phyloP scores from a whole-genome alignment of 2,113 vertebrate species.

The Colossoma macropomum region DNA sequence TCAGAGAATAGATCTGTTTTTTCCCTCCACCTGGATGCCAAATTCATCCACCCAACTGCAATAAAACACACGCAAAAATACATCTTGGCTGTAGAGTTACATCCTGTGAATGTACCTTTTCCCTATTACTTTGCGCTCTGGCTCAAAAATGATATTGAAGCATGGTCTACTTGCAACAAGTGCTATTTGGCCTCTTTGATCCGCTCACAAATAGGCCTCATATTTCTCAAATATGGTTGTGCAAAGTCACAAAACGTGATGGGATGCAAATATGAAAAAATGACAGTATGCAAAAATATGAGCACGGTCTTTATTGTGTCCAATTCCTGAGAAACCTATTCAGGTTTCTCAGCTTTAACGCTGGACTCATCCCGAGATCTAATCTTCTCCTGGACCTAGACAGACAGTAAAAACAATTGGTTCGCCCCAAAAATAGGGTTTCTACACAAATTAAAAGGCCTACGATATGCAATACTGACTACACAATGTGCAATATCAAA shows the following conservation, averaged over 20 bases:
- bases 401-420: background rate
- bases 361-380: conserved; percentile 28
- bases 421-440: background rate
- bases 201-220: background rate
- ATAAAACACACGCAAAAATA: background rate
- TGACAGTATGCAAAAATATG: background rate
- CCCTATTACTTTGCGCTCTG: background rate
- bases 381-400: conserved; percentile 60
- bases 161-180: background rate
- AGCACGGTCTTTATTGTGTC: conserved; percentile 1
- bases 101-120: background rate
- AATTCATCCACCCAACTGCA: background rate
- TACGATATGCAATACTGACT: background rate
- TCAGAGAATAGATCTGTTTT: background rate
- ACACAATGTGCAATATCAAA: too few relatives aligned
- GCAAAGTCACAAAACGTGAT: background rate
- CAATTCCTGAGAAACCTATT: conserved; percentile 19
- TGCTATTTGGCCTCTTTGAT: background rate
- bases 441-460: background rate
- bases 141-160: background rate
- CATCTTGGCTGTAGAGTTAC: background rate
- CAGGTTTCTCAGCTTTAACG: conserved; percentile 18
- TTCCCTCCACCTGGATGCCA: background rate
- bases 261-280: background rate
- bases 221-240: background rate